phyloP scores from a whole-genome alignment of 2,797 vertebrate genomes.

The Poeciliopsis infans region DNA sequence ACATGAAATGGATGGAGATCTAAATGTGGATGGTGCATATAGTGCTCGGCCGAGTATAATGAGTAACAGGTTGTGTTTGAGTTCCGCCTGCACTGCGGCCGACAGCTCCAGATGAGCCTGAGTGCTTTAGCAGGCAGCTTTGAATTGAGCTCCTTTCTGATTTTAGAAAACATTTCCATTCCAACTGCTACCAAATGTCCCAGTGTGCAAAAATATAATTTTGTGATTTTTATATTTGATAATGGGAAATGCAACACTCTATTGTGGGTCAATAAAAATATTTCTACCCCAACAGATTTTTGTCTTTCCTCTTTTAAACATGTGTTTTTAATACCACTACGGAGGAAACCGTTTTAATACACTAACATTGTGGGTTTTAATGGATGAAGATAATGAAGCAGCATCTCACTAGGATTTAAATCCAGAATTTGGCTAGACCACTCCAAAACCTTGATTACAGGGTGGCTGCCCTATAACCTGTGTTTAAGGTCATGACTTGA shows the following conservation, averaged over 20 bases:
- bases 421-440: background rate
- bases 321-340: background rate
- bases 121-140: slow-evolving; percentile 65
- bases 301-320: background rate
- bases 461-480: background rate
- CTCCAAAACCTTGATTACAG: background rate
- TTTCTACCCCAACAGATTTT: background rate
- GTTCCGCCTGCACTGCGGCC: slow-evolving; percentile 53
- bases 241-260: slow-evolving; percentile 24
- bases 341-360: background rate
- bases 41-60: slow-evolving; percentile 69
- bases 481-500: background rate
- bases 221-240: slow-evolving; percentile 10
- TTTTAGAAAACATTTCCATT: slow-evolving; percentile 72
- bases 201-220: slow-evolving; percentile 58
- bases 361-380: background rate
- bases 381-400: background rate
- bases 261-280: background rate
- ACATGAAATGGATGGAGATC: slow-evolving; percentile 72
- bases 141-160: slow-evolving; percentile 54
- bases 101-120: slow-evolving; percentile 71
- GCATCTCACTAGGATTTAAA: background rate
- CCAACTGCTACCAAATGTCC: slow-evolving; percentile 64
- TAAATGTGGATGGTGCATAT: slow-evolving; percentile 71
- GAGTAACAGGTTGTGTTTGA: slow-evolving; percentile 77